Evolutionary conservation across 2,888 invertebrate genomes (phyloP), one percentile per base, ranked within the genome.

Genomic region (Rambutsinella grinnellia): DNA sequence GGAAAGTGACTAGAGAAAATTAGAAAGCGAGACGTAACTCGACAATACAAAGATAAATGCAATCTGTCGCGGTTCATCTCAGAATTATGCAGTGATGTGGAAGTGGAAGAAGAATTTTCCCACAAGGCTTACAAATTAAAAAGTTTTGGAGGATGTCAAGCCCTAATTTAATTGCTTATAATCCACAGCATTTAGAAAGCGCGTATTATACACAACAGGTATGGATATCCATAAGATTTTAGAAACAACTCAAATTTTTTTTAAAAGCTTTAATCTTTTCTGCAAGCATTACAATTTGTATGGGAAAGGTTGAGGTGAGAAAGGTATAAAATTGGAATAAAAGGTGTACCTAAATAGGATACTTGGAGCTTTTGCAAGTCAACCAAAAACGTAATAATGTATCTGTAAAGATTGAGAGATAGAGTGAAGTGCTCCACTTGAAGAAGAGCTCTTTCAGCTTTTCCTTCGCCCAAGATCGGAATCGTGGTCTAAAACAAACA

Each of bases 81-180:
- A 17, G n/a, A 63, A 26, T 51, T 24, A 10, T n/a, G 54, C 5
- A 57, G 63, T n/a, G 19, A 19, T 15, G 13, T 3, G 15, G 49
- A 36, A n/a, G 54, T 13, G 19, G 19, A 19, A 66, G n/a, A 27
- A 44, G 53, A 66, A 46, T 44, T 56, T 61, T 69, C 54, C 51
- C 28, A 27, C 19, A 54, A n/a, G n/a, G n/a, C n/a, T n/a, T n/a
- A 61, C 71, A 62, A 71, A 71, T 71, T 71, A 71, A 56, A 56
- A 71, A 71, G 71, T 71, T 71, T 62, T 57, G 47, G 49, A 47
- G 71, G 63, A 71, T 63, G 46, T 61, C 62, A 71, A 63, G 57
- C 49, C 53, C 26, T 63, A 71, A 71, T 71, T 63, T 71, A 71
- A 71, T 71, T 71, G 71, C 63, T 56, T 62, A 54, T 63, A 63